Conservation (phyloP, 2,113 vertebrate genomes). For the Salvator merianae region DNA sequence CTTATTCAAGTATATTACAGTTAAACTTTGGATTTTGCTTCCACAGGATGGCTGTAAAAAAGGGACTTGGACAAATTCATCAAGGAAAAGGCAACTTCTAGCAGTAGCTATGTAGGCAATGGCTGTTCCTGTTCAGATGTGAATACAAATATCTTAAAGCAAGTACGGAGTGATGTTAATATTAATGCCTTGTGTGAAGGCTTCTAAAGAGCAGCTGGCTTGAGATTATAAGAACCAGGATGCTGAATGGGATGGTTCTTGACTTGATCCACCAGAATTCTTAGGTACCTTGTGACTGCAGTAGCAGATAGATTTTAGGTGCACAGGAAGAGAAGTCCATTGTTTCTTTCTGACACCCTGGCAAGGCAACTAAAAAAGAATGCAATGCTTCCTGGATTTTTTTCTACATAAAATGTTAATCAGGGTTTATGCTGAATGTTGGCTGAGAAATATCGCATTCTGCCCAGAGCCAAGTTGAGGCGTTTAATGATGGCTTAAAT, state of each 20-base stretch:
- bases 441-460: conserved; percentile 27
- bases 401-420: conserved; percentile 46
- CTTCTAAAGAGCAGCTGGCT: not conserved
- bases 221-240: not conserved
- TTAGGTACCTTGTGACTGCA: not conserved
- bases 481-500: conserved; percentile 35
- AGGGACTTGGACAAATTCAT: too few relatives aligned
- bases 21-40: too few relatives aligned
- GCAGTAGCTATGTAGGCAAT: too few relatives aligned
- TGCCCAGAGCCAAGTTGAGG: conserved; percentile 42
- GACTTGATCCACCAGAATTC: not conserved
- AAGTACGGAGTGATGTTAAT: not conserved
- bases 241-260: not conserved
- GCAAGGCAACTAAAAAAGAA: conserved; percentile 33
- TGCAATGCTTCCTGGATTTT: conserved; percentile 19
- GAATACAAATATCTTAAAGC: too few relatives aligned
- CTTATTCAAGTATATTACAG: too few relatives aligned
- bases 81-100: too few relatives aligned
- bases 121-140: too few relatives aligned
- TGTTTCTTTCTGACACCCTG: not conserved
- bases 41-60: too few relatives aligned
- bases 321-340: accelerated
- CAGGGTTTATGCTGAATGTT: conserved; percentile 19
- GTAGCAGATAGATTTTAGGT: conserved; percentile 38
- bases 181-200: not conserved